Conservation (phyloP, 2,888 invertebrate genomes). For the Hyles lineata region DNA sequence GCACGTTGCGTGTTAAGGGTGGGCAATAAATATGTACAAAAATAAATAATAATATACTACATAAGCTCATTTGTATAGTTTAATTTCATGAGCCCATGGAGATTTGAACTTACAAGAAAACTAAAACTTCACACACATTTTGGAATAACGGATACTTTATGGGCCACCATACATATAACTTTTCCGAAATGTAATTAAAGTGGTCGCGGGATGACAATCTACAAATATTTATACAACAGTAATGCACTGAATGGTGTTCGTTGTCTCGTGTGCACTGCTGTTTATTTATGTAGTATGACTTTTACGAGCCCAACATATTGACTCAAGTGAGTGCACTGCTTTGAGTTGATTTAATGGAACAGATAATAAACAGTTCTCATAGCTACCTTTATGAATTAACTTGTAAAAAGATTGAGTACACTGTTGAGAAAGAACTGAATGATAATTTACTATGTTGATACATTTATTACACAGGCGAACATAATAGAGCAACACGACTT, state of each 20-base stretch:
- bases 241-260: conserved; percentile 13
- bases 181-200: background rate
- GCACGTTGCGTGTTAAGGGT: background rate
- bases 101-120: no score
- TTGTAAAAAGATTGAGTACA: conserved; percentile 10
- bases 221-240: background rate
- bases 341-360: conserved; percentile 24
- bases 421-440: background rate
- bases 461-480: background rate
- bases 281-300: conserved; percentile 25
- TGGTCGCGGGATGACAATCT: background rate
- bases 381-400: conserved; percentile 5
- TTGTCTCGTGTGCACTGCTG: background rate
- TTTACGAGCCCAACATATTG: conserved; percentile 21
- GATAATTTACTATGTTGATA: background rate
- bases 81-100: background rate
- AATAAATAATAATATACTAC: background rate
- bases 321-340: background rate
- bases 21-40: background rate
- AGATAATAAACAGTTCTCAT: conserved; percentile 21
- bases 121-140: no score
- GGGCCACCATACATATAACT: background rate
- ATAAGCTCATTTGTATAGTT: background rate
- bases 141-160: background rate
- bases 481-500: no score